Evolutionary conservation across 2,888 invertebrate genomes (phyloP), one percentile per base, ranked within the genome.

Genomic region (Callimorpha dominula): DNA sequence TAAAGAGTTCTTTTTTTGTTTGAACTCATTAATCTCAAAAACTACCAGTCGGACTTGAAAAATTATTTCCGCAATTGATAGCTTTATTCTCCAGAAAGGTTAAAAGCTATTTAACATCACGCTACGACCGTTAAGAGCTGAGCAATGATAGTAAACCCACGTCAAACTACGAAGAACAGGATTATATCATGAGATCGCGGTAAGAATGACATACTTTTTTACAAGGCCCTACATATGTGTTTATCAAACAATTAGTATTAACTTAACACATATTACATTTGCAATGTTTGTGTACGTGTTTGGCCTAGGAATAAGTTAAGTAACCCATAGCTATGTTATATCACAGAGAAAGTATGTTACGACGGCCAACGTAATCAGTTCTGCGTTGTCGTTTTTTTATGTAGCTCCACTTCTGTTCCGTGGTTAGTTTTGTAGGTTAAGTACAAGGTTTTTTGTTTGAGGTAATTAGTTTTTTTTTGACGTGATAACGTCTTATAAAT

Each of bases 281-380:
- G 17, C 50, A 46, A 31, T 72, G 66, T 73, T 69, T 73, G 46
- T 46, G 20, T 70, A 70, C 73, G 65, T 62, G 73, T 11, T 65
- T 40, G 17, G 70, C 70, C 42, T 70, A 63, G 31, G 11, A 66
- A 54, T 62, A 52, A 46, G 42, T 72, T 72, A 81, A 79, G 73
- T 81, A 81, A 81, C 71, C 69, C 73, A 75, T 75, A 42, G 71
- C 11, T 40, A 15, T 49, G 60, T 81, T 81, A 81, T 73, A 54
- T 81, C 81, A 81, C 17, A 17, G 72, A 72, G 81, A 81, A 81
- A 81, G 81, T 72, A 11, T 65, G 79, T 80, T 81, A 77, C 72
- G 64, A 68, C 52, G 42, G 8, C 0, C 72, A 71, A 81, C 66
- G 75, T 81, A 81, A 81, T 54, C n/a, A n/a, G 9, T 43, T 14